Conservation (phyloP, 2,888 invertebrate genomes). For the Caenorhabditis sinica region DNA sequence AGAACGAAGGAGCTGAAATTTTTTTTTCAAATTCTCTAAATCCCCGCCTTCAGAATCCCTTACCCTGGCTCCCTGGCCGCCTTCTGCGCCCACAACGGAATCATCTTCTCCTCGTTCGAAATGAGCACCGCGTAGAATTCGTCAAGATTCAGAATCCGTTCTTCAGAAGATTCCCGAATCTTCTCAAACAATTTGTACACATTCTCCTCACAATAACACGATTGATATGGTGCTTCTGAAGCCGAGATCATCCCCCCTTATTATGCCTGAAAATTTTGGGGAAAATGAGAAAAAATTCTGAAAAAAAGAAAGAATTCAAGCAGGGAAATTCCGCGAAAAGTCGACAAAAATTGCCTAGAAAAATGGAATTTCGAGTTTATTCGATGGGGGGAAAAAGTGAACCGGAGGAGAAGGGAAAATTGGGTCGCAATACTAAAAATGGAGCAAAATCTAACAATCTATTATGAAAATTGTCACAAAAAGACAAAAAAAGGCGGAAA, state of each 20-base stretch:
- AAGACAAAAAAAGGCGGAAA: not conserved
- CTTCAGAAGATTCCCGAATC: not conserved
- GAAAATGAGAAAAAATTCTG: not conserved
- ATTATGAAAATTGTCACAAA: conserved; percentile 20
- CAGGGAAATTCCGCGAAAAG: not conserved
- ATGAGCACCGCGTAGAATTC: conserved; percentile 65
- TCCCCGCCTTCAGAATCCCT: not conserved
- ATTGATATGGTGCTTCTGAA: conserved; percentile 45
- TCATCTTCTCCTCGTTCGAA: conserved; percentile 59
- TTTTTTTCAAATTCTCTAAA: not conserved
- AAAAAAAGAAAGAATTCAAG: not conserved
- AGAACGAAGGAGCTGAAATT: conserved; percentile 60
- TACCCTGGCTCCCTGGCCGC: conserved; percentile 11
- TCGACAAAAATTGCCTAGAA: not conserved
- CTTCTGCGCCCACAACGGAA: conserved; percentile 67
- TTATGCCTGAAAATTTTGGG: not conserved
- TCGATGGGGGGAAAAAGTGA: conserved; percentile 10
- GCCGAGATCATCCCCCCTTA: conserved; percentile 15
- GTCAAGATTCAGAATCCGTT: not conserved
- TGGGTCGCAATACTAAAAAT: too few relatives aligned
- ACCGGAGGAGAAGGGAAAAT: not conserved
- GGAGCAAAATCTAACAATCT: not conserved
- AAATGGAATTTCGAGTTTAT: not conserved
- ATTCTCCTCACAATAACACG: conserved; percentile 76
- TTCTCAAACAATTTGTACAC: conserved; percentile 62